Evolutionary conservation across 2,113 vertebrate genomes (phyloP).

Genomic region (Ancistrus triradiatus): DNA sequence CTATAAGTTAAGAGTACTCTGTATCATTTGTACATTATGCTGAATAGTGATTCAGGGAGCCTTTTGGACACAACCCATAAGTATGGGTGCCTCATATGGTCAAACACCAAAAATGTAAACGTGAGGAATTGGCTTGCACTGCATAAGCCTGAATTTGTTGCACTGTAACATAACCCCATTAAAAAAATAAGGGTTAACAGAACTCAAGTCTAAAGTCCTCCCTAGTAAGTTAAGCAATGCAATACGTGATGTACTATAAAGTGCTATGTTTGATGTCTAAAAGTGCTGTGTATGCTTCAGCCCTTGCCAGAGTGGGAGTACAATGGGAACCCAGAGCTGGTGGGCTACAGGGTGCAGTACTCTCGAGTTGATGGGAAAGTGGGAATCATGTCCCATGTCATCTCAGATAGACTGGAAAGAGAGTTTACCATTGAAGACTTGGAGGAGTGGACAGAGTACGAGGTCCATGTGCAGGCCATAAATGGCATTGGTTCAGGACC

Average conservation of each 20-base stretch:
- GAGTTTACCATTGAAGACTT: conserved; percentile 95
- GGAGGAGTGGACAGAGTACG: conserved; percentile 94
- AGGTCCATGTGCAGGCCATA: conserved; percentile 88
- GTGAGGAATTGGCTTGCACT: no score
- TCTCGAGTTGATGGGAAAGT: conserved; percentile 69
- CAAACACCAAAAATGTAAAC: no score
- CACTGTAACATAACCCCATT: no score
- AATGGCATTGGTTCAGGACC: conserved; percentile 89
- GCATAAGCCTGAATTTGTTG: no score
- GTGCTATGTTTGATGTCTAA: not conserved
- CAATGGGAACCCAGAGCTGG: conserved; percentile 89
- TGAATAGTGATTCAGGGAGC: no score
- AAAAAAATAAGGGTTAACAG: no score
- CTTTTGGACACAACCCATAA: no score
- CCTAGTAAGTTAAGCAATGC: no score
- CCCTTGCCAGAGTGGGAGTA: conserved; percentile 94
- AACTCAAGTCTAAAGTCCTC: no score
- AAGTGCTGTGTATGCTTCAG: conserved; percentile 54
- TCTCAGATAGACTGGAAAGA: conserved; percentile 84
- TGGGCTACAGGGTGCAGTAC: conserved; percentile 89
- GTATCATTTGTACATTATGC: no score
- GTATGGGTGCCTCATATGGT: no score
- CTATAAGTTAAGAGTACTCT: no score
- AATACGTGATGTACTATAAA: not conserved
- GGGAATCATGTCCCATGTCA: conserved; percentile 71